Evolutionary conservation across 2,797 vertebrate genomes (phyloP), one percentile per base, ranked within the genome.

Genomic region (Sebastes ruberrimus): DNA sequence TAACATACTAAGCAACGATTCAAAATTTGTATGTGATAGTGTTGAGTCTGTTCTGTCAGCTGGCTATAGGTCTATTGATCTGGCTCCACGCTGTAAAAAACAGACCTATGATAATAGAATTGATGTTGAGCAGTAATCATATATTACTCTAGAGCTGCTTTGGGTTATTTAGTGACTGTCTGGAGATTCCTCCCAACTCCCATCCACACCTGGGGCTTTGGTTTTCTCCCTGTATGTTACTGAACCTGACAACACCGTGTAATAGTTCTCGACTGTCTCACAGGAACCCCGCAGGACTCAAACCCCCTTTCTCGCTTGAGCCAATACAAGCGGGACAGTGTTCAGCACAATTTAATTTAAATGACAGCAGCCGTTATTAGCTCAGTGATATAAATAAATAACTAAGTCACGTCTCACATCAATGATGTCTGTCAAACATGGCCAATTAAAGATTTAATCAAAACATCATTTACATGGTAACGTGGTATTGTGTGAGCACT

Each of bases 371-470:
- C 22, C 38, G 16, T 70, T 82, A 82, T 73, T 70, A 74, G 64
- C 69, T 53, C 42, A 8, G 46, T 23, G 0, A 67, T 73, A 79
- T 62, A 83, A 25, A 82, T 77, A 53, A 74, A 74, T 33, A 33
- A 33, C 3, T 33, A 81, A 79, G 42, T 52, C 20, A 32, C 52
- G 14, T 73, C 53, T 46, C 46, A 27, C 35, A 22, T 32, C 79
- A 67, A 25, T 72, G 56, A 49, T 73, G 74, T 66, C 28, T 78
- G 70, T 82, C 67, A 84, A 81, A 76, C 72, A 66, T 3, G 42
- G 32, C 59, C 33, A 79, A 77, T 85, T 82, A 80, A 74, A 73
- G 62, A 62, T 83, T 81, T 75, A 82, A 80, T 86, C 53, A 69
- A 67, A 81, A 30, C 76, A 74, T 82, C 57, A 56, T 46, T 68